Evolutionary conservation across 2,888 invertebrate species (phyloP).

Genomic region (Scaptomyza caliginosa): DNA sequence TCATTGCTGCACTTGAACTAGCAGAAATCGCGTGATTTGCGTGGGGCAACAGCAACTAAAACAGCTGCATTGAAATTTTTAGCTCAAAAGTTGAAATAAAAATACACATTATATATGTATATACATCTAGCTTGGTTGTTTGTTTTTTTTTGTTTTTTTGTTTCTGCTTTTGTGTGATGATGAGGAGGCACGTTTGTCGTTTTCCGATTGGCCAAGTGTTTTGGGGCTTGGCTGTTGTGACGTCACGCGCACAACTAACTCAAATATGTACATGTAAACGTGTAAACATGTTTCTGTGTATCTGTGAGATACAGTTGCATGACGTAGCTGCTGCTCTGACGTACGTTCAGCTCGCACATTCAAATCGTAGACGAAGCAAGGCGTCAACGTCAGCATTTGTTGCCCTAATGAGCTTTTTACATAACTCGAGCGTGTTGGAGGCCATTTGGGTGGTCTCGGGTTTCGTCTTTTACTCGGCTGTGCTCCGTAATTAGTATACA

Average conservation of each 20-base stretch:
- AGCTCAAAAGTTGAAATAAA: constrained; percentile 40
- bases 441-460: constrained; percentile 28
- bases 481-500: constrained; percentile 59
- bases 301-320: constrained; percentile 41
- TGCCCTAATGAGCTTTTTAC: constrained; percentile 65
- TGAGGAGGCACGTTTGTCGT: constrained; percentile 57
- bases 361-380: constrained; percentile 14
- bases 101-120: constrained; percentile 1
- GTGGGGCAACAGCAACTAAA: constrained; percentile 51
- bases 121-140: background rate
- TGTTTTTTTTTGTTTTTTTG: constrained; percentile 5
- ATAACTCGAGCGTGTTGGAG: constrained; percentile 29
- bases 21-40: constrained; percentile 67
- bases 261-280: constrained; percentile 6
- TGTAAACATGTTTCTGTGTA: constrained; percentile 29
- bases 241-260: constrained; percentile 63
- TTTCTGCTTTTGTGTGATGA: no score
- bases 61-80: constrained; percentile 33
- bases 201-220: constrained; percentile 70
- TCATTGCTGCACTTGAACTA: constrained; percentile 60
- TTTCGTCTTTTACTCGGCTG: constrained; percentile 32
- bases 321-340: constrained; percentile 45
- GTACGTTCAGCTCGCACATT: constrained; percentile 34
- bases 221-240: constrained; percentile 80
- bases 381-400: constrained; percentile 18